Percentiles rank a stretch among this genome's conserved stretches.
Conservation (phyloP, 2,113 vertebrate genomes). For the Mus spicilegus region DNA sequence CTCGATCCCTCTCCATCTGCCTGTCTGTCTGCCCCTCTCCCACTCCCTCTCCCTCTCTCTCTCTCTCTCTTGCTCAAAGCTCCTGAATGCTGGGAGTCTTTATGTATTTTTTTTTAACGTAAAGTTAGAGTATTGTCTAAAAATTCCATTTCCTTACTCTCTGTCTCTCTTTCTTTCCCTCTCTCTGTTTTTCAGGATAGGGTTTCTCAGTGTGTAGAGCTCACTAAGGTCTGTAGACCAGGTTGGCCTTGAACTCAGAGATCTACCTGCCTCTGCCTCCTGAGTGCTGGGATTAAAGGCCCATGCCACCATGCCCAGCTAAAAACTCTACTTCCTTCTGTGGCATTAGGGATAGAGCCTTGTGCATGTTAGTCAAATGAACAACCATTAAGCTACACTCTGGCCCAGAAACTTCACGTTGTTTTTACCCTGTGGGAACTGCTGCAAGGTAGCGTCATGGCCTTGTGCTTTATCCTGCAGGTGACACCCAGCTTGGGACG, state of each 20-base stretch:
- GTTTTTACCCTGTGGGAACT: not conserved
- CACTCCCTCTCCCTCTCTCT: fast-evolving
- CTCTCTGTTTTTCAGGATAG: not conserved
- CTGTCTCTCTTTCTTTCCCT: no score
- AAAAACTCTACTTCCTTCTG: not conserved
- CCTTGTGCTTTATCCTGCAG: not conserved
- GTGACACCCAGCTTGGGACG: fast-evolving
- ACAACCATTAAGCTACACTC: not conserved
- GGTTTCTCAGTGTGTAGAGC: not conserved
- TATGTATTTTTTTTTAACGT: not conserved
- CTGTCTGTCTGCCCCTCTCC: not conserved
- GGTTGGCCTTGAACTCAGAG: not conserved
- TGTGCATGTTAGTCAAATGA: not conserved
- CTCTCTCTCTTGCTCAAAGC: no score
- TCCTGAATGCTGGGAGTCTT: not conserved
- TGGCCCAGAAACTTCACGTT: not conserved
- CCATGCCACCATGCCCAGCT: not conserved
- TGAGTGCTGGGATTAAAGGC: not conserved
- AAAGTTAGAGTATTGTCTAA: not conserved
- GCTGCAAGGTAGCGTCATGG: not conserved
- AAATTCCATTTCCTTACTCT: not conserved
- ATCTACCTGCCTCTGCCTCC: not conserved
- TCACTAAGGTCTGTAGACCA: not conserved
- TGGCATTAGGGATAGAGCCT: not conserved
- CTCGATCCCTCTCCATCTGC: fast-evolving